Evolutionary conservation across 2,113 vertebrate genomes (phyloP), one percentile per base, ranked within the genome.

Genomic region (Leptosomus discolor): DNA sequence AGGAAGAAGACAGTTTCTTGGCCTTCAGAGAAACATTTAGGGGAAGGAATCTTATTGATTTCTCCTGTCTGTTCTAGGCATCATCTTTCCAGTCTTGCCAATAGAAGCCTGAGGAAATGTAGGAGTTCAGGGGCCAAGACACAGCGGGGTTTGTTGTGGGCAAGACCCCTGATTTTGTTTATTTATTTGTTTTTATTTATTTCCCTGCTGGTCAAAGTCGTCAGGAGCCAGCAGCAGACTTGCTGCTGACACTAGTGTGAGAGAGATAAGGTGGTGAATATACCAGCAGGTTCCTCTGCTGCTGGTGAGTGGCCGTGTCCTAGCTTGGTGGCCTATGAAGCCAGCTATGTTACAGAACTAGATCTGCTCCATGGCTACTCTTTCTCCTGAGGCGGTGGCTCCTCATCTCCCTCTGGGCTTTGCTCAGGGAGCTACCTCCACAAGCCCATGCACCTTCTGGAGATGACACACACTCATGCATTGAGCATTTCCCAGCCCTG

Each of bases 291-390:
- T 74, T 93, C 65, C 75, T 90, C 30, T 9, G 12, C 61, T 85
- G 46, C 46, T 90, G 24, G 54, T 0, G 0, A 70, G 34, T 1
- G 1, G 16, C 19, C 1, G 1, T 27, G 32, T 70, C 41, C 19
- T 8, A 65, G 26, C 17, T 80, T 0, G 0, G 37, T 5, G 9
- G 20, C 27, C 63, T 9, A 5, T 32, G 69, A 82, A 71, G 37
- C 34, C 58, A 34, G 12, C 11, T 61, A 60, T 56, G 32, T 91
- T 46, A 19, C 36, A 48, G n/a, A 39, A 6, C 54, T 41, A 26
- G 34, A 19, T 90, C 26, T 0, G 0, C 41, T 82, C 60, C 12
- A 2, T 37, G 21, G 41, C 29, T 2, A 0, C 6, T 54, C n/a
- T 73, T 71, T 36, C 21, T 78, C 23, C 34, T 71, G n/a, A 71